These are phyloP conservation scores for Sarcophilus harrisii DNA, from an alignment of 2,797 vertebrate genomes.

Conservation along the genomic window DNA sequence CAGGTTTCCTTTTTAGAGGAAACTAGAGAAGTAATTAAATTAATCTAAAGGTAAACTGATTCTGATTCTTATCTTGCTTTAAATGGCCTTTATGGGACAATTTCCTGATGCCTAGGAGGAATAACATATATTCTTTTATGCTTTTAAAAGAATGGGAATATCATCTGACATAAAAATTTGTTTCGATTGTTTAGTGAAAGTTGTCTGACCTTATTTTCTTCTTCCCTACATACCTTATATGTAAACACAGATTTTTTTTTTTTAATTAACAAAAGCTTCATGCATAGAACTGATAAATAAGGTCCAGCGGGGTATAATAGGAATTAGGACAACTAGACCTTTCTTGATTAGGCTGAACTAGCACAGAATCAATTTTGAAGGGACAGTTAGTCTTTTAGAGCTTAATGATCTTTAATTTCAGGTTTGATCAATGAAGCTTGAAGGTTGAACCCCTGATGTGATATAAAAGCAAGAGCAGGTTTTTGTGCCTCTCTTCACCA, in stretches of 20 bases:
- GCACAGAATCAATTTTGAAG: slow-evolving; percentile 19
- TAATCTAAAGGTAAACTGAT: not conserved
- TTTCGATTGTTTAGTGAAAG: slow-evolving; percentile 1
- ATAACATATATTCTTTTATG: not conserved
- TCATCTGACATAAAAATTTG: not conserved
- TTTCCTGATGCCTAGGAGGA: not conserved
- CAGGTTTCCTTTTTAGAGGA: not conserved
- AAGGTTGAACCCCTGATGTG: not conserved
- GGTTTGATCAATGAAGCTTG: not conserved
- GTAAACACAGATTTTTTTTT: slow-evolving; percentile 5
- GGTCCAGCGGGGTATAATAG: not conserved
- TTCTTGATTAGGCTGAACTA: slow-evolving; percentile 30
- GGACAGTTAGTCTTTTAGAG: slow-evolving; percentile 20
- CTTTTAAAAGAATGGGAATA: slow-evolving; percentile 40
- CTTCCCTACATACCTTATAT: not conserved
- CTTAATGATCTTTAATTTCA: slow-evolving; percentile 32
- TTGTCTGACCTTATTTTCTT: not conserved
- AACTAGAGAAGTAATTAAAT: not conserved
- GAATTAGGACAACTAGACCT: not conserved
- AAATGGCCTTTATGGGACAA: not conserved
- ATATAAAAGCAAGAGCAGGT: not conserved
- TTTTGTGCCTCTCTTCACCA: not conserved
- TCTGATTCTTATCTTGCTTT: not conserved
- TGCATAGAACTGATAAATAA: not conserved
- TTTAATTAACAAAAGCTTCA: slow-evolving; percentile 21